phyloP scores from a whole-genome alignment of 2,113 vertebrate genomes.

The Vulpes vulpes region DNA sequence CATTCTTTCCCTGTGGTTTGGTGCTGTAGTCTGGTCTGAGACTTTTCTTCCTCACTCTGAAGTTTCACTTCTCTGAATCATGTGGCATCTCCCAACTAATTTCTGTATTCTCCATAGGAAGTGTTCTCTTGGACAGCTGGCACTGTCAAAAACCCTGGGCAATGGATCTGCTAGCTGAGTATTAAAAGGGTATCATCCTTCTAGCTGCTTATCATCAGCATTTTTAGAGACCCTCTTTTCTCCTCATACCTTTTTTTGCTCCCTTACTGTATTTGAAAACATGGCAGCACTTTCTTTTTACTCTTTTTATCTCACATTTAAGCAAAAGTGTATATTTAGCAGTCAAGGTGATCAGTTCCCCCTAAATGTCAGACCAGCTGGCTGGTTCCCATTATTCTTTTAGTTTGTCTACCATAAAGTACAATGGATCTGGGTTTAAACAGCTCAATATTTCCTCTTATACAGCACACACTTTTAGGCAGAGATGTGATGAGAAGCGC shows the following conservation, averaged over 20 bases:
- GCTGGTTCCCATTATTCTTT: background rate
- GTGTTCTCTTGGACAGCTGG: background rate
- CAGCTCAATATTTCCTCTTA: background rate
- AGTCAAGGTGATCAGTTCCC: background rate
- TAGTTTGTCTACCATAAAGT: background rate
- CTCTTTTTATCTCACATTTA: conserved; percentile 2
- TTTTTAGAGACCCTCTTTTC: background rate
- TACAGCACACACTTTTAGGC: background rate
- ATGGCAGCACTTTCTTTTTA: background rate
- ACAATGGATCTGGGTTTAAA: background rate
- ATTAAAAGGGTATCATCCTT: background rate
- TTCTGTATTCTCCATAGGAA: background rate
- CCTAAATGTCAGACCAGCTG: background rate
- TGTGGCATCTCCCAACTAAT: background rate
- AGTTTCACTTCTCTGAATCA: background rate
- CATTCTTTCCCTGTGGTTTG: background rate
- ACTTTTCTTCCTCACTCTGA: background rate
- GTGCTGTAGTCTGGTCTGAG: background rate
- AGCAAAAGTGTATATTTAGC: background rate
- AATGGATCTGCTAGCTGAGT: background rate
- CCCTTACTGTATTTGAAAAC: background rate
- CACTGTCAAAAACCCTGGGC: background rate
- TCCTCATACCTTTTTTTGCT: background rate
- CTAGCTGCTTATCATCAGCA: background rate
- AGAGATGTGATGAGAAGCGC: background rate